A percentile compares a stretch with the other conserved stretches of the same genome.
These are phyloP conservation scores for Ornithorhynchus anatinus DNA, from an alignment of 2,113 vertebrate species.

Conservation along the genomic window DNA sequence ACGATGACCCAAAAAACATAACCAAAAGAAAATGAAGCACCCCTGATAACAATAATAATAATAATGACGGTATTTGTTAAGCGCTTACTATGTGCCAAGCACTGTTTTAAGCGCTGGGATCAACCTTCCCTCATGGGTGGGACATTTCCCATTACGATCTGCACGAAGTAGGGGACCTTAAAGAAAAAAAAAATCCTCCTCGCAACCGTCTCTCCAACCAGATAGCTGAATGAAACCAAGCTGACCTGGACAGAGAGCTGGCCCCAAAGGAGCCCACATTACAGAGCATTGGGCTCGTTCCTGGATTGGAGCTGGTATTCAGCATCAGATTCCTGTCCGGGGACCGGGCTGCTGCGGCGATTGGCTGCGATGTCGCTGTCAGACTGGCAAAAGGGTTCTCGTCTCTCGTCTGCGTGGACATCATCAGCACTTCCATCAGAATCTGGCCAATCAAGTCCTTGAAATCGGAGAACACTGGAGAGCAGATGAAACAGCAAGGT, in stretches of 20 bases:
- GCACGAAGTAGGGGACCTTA: fast-evolving
- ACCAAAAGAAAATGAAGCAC: too few species aligned
- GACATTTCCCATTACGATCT: fast-evolving
- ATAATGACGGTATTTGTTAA: too few species aligned
- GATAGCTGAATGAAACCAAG: slow-evolving; percentile 29
- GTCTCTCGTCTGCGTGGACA: slow-evolving; percentile 91
- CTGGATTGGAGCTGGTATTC: slow-evolving; percentile 83
- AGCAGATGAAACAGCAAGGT: slow-evolving; percentile 16
- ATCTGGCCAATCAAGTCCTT: slow-evolving; percentile 98
- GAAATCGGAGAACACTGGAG: slow-evolving; percentile 91
- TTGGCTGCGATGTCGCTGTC: slow-evolving; percentile 95
- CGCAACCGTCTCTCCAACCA: fast-evolving
- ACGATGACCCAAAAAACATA: too few species aligned
- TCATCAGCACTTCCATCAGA: slow-evolving; percentile 98
- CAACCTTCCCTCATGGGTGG: not conserved
- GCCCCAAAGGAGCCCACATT: slow-evolving; percentile 86
- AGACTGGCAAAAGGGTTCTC: slow-evolving; percentile 96
- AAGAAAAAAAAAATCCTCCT: fast-evolving
- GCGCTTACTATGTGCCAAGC: too few species aligned
- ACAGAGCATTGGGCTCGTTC: slow-evolving; percentile 90
- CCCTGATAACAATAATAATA: too few species aligned
- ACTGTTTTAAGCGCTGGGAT: too few species aligned
- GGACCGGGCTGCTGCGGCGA: slow-evolving; percentile 87
- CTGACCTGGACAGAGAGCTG: slow-evolving; percentile 95
- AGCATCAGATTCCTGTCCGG: slow-evolving; percentile 85